A percentile compares a stretch with the other conserved stretches of the same genome.
These are phyloP conservation scores for Talpa occidentalis DNA, from an alignment of 2,113 vertebrate species.

Conservation along the genomic window DNA sequence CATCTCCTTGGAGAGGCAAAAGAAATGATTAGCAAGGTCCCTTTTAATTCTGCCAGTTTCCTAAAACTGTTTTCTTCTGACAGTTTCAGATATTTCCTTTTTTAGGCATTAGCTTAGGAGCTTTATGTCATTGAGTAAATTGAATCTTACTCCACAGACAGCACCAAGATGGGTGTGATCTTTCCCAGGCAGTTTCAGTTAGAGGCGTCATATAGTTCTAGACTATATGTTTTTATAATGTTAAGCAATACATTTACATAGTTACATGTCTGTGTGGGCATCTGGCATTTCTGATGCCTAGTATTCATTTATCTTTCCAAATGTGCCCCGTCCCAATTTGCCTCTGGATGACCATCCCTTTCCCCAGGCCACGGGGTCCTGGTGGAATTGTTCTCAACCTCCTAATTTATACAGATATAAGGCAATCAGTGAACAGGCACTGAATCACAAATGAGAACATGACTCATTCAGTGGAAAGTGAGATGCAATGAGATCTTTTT, in stretches of 20 bases:
- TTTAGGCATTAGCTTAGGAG: not conserved
- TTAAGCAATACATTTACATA: not conserved
- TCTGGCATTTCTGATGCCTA: not conserved
- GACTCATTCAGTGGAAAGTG: not conserved
- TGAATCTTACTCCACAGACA: not conserved
- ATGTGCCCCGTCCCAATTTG: not conserved
- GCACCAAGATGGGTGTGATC: not conserved
- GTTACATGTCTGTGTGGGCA: not conserved
- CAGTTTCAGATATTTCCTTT: not conserved
- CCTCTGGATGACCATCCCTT: not conserved
- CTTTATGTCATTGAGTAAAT: not conserved
- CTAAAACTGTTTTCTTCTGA: not conserved
- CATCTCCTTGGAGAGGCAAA: not conserved
- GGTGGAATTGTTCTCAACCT: not conserved
- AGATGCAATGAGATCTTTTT: not conserved
- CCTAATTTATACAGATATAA: not conserved
- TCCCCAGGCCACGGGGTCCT: not conserved
- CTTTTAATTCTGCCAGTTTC: not conserved
- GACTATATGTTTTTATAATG: not conserved
- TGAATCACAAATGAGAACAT: not conserved
- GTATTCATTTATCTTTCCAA: not conserved
- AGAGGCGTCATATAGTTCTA: not conserved
- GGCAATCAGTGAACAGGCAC: not conserved
- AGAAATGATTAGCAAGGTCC: not conserved
- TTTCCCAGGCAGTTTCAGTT: not conserved